These are phyloP conservation scores for Bombus vancouverensis DNA, from an alignment of 1,140 invertebrate species.

Conservation along the genomic window DNA sequence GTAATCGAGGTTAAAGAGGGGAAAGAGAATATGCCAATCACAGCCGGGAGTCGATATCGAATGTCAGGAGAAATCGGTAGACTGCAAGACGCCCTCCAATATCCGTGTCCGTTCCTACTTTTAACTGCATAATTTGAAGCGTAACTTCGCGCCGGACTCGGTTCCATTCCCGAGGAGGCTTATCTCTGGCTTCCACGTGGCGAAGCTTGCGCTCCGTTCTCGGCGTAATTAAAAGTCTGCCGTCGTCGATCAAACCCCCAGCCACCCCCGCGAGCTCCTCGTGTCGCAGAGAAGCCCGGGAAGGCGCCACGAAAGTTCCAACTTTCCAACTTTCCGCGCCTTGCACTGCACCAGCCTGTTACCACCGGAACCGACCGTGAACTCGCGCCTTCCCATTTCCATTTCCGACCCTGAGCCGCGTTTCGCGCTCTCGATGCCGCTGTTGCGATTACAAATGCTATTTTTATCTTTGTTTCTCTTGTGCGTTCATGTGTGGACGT, in stretches of 20 bases:
- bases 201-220: slow-evolving; percentile 32
- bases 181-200: slow-evolving; percentile 66
- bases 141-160: slow-evolving; percentile 55
- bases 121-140: slow-evolving; percentile 67
- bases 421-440: too few species aligned
- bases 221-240: slow-evolving; percentile 69
- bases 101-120: slow-evolving; percentile 54
- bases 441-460: background rate
- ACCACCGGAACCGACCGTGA: background rate
- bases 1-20: background rate
- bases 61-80: slow-evolving; percentile 25
- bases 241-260: slow-evolving; percentile 59
- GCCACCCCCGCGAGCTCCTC: slow-evolving; percentile 7
- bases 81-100: slow-evolving; percentile 46
- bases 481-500: too few species aligned
- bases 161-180: slow-evolving; percentile 61
- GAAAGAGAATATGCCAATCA: background rate
- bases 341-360: slow-evolving; percentile 21
- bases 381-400: background rate
- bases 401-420: too few species aligned
- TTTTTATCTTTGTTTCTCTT: background rate
- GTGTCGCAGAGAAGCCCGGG: slow-evolving; percentile 48
- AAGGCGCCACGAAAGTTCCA: slow-evolving; percentile 51
- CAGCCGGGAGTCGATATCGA: background rate
- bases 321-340: slow-evolving; percentile 44